A percentile compares a stretch with the other conserved stretches of the same genome.
Conservation (phyloP, 2,888 invertebrate species). For the Lasius fuliginosus region DNA sequence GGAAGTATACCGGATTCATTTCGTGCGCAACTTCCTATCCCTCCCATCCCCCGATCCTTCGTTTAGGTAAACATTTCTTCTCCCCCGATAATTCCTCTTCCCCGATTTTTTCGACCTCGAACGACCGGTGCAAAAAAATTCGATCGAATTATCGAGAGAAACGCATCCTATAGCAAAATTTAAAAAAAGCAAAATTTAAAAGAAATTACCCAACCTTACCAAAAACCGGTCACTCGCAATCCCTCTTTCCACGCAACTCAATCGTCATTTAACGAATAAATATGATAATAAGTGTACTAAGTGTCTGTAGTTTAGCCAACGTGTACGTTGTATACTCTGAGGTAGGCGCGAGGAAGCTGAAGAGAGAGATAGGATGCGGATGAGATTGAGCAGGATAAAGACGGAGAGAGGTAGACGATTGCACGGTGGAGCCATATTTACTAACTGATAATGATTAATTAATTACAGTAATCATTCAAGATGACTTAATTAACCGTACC, state of each 20-base stretch:
- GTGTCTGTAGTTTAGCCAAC: conserved; percentile 86
- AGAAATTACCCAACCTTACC: background rate
- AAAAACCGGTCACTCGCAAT: conserved; percentile 56
- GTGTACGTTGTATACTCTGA: conserved; percentile 84
- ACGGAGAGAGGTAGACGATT: conserved; percentile 66
- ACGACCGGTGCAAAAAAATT: conserved; percentile 43
- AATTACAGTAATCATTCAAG: conserved; percentile 81
- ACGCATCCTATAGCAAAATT: background rate
- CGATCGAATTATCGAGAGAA: conserved; percentile 7
- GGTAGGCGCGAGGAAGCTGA: conserved; percentile 71
- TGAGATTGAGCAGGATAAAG: conserved; percentile 54
- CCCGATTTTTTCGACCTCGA: background rate
- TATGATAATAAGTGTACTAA: conserved; percentile 85
- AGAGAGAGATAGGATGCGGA: conserved; percentile 66
- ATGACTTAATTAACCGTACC: conserved; percentile 80
- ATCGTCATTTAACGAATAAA: conserved; percentile 80
- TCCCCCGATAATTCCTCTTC: background rate
- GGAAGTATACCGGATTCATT: conserved; percentile 74
- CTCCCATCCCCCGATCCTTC: conserved; percentile 38
- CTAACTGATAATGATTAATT: conserved; percentile 84
- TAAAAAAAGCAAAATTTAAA: background rate
- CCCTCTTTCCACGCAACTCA: conserved; percentile 44
- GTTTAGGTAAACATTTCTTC: conserved; percentile 24
- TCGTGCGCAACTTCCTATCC: conserved; percentile 69
- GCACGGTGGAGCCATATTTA: conserved; percentile 83